Evolutionary conservation across 2,888 invertebrate genomes (phyloP), one percentile per base, ranked within the genome.

Genomic region (Ennomos erosarius): DNA sequence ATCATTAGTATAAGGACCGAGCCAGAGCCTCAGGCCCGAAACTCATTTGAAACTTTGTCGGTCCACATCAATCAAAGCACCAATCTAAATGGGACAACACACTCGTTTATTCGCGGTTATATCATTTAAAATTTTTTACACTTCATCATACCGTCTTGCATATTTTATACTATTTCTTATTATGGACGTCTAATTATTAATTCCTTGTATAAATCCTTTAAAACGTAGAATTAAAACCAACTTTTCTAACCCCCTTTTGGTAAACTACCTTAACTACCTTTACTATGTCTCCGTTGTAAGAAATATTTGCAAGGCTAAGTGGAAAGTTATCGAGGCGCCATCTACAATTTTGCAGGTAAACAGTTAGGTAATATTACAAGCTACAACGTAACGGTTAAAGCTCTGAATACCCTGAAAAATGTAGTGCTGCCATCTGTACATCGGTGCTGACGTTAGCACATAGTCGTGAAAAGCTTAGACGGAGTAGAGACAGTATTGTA

Each of bases 51-150:
- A 88, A 87, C 79, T 86, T 85, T 79, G 72, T 77, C 76, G 76
- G 74, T 77, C 74, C 75, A 81, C 82, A 85, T 89, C 87, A 83
- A 88, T 88, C 88, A 89, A 88, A 88, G 86, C 6, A 80, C 76
- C 86, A 86, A 87, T 88, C 81, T 88, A 85, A 87, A 85, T 84
- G 83, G 83, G 75, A 83, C 83, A 81, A 83, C 77, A 82, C 79
- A 79, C 73, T 70, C 65, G 71, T 76, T 82, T 78, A 73, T 76
- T 76, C 68, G 64, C 55, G 62, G 70, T 64, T 74, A 74, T 76
- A 76, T 26, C 26, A 26, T 71, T 72, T 64, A 74, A 81, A 75
- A 72, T 67, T 67, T 62, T 54, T 49, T 59, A 49, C 16, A 16
- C 16, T 16, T 16, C 16, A 16, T 16, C 16, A 16, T 16, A 16